phyloP scores from a whole-genome alignment of 2,797 vertebrate species.

The Epinephelus awoara region DNA sequence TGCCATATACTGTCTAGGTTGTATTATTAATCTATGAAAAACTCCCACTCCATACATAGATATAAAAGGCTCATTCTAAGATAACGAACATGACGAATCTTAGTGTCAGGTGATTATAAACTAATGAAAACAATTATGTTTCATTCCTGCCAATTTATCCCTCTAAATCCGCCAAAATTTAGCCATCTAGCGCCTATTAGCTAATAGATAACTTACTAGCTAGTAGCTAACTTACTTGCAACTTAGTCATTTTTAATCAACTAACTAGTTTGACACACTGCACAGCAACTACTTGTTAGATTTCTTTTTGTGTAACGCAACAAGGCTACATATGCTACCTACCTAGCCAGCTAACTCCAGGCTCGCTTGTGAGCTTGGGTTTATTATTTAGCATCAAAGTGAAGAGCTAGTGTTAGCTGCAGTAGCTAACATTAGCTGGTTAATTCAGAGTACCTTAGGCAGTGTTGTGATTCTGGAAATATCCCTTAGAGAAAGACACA shows the following conservation, averaged over 20 bases:
- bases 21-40: no score
- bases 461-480: neutral
- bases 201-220: no score
- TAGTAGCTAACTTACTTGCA: no score
- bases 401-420: neutral
- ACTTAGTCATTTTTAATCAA: neutral
- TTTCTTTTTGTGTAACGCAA: neutral
- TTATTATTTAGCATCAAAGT: neutral
- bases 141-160: no score
- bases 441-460: neutral
- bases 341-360: slow-evolving; percentile 4
- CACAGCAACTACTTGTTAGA: neutral
- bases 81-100: no score
- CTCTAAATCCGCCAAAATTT: no score
- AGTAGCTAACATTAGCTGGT: neutral
- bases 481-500: neutral
- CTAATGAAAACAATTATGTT: no score
- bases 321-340: slow-evolving; percentile 2
- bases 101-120: no score
- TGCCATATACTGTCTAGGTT: no score
- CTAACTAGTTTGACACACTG: neutral
- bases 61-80: no score
- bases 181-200: no score
- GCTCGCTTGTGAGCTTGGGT: neutral
- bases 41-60: no score